Conservation (phyloP, 2,113 vertebrate species). For the Tursiops truncatus region DNA sequence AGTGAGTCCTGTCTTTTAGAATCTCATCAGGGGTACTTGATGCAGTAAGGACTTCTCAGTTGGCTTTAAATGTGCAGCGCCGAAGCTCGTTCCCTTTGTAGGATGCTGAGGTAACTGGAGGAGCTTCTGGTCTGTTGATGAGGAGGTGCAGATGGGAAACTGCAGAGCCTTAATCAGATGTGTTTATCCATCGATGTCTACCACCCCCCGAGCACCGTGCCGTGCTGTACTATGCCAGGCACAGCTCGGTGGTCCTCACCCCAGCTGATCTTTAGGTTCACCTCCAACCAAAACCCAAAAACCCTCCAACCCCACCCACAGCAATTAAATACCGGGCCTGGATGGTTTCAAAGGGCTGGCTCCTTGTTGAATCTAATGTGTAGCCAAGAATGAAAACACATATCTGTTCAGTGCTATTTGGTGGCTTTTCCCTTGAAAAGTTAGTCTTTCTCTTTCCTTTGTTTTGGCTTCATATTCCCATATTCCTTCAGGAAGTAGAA, state of each 20-base stretch:
- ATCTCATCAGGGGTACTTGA: slow-evolving; percentile 40
- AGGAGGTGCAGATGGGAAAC: neutral
- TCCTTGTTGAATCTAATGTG: neutral
- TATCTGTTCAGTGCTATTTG: neutral
- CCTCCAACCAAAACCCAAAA: neutral
- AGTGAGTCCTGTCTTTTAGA: slow-evolving; percentile 46
- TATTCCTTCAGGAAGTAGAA: neutral
- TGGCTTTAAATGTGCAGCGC: neutral
- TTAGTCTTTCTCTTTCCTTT: slow-evolving; percentile 42
- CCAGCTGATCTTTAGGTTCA: neutral
- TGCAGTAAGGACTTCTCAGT: neutral
- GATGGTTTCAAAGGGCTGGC: neutral
- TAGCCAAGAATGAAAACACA: neutral
- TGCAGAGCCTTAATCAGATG: neutral
- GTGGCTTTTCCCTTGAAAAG: slow-evolving; percentile 46
- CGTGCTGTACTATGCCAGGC: neutral
- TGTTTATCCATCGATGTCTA: neutral
- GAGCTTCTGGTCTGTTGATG: neutral
- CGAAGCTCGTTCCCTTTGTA: neutral
- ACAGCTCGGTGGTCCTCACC: neutral
- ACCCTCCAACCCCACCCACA: neutral
- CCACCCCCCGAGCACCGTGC: neutral
- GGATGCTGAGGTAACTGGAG: neutral
- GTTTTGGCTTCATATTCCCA: neutral
- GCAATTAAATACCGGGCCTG: neutral